These are phyloP conservation scores for Ganaspis brasiliensis DNA, from an alignment of 2,888 invertebrate species.

Conservation along the genomic window DNA sequence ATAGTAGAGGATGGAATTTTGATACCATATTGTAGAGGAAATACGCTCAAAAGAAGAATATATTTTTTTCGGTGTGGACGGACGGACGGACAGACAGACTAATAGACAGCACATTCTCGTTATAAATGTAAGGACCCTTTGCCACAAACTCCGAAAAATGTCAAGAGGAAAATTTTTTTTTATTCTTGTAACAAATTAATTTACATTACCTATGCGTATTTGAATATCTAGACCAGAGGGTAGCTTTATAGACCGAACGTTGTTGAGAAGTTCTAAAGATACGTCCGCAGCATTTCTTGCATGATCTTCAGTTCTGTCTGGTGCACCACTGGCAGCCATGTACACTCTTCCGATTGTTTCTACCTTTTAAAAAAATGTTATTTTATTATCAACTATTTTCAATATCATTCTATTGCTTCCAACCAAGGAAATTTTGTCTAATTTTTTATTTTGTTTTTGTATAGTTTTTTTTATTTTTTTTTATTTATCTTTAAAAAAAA, in stretches of 20 bases:
- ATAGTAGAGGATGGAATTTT: no score
- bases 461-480: no score
- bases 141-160: no score
- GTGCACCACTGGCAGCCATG: conserved; percentile 95
- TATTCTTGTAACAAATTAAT: background rate
- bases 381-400: background rate
- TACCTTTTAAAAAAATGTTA: conserved; percentile 84
- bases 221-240: conserved; percentile 84
- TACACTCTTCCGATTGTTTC: conserved; percentile 96
- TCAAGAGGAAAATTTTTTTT: no score
- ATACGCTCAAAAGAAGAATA: no score
- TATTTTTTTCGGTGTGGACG: no score
- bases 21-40: no score
- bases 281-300: conserved; percentile 90
- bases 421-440: background rate
- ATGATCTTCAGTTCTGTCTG: conserved; percentile 88
- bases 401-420: background rate
- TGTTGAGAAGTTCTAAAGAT: conserved; percentile 87
- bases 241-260: conserved; percentile 85
- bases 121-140: no score
- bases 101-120: no score
- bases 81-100: no score
- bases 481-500: no score
- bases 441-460: no score
- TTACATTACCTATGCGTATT: conserved; percentile 85